These are phyloP conservation scores for Drosophila glabriapex DNA, from an alignment of 2,888 invertebrate species.

Conservation along the genomic window DNA sequence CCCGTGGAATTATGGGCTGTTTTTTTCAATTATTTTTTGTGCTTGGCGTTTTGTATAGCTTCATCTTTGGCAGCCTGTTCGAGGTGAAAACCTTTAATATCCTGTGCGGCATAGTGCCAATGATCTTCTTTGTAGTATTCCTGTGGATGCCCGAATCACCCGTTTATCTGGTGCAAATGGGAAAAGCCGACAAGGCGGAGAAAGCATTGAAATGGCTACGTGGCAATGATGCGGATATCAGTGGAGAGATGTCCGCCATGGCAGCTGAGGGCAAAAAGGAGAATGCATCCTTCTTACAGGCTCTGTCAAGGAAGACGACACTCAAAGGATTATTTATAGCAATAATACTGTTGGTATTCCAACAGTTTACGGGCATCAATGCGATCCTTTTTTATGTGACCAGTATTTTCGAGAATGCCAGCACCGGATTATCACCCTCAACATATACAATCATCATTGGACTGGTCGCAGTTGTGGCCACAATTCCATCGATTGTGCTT, in stretches of 20 bases:
- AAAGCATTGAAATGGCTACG: constrained; percentile 89
- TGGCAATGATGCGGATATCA: constrained; percentile 88
- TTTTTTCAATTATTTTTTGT: constrained; percentile 94
- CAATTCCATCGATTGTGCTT: constrained; percentile 89
- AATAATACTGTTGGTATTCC: constrained; percentile 93
- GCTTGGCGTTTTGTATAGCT: constrained; percentile 91
- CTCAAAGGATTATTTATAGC: constrained; percentile 89
- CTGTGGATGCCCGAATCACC: constrained; percentile 94
- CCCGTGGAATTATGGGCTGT: constrained; percentile 92
- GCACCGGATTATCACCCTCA: constrained; percentile 80
- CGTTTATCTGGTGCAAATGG: constrained; percentile 87
- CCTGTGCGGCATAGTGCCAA: constrained; percentile 81
- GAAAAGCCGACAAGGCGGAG: constrained; percentile 88
- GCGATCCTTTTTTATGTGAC: constrained; percentile 92
- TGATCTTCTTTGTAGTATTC: constrained; percentile 89
- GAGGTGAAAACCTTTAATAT: constrained; percentile 46
- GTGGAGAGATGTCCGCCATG: constrained; percentile 85
- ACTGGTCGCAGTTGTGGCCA: constrained; percentile 87
- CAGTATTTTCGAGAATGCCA: constrained; percentile 87
- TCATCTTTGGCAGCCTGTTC: constrained; percentile 86
- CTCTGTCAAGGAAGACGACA: constrained; percentile 87
- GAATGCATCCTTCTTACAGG: constrained; percentile 86
- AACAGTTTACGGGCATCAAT: constrained; percentile 93
- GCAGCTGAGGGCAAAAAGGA: constrained; percentile 17
- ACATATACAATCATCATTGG: constrained; percentile 91